Conservation (phyloP, 2,113 vertebrate species). For the Engystomops pustulosus region DNA sequence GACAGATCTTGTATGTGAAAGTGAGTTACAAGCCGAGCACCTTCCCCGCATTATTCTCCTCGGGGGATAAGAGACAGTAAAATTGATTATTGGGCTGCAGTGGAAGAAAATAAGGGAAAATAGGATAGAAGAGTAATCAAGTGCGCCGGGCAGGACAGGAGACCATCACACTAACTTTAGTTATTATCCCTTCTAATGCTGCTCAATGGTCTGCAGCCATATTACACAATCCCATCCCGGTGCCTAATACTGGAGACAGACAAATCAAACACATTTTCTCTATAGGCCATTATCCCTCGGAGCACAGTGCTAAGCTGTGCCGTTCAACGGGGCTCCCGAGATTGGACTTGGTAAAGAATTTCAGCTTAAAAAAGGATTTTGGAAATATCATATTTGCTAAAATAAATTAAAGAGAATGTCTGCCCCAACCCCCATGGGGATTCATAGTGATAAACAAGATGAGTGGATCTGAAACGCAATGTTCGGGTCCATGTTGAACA, state of each 20-base stretch:
- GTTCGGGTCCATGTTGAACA: too few species aligned
- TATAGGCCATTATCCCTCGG: slow-evolving; percentile 40
- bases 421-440: too few species aligned
- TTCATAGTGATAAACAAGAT: too few species aligned
- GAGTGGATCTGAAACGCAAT: too few species aligned
- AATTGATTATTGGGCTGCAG: slow-evolving; percentile 47
- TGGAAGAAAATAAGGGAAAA: slow-evolving; percentile 51
- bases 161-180: slow-evolving; percentile 56
- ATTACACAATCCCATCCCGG: slow-evolving; percentile 47
- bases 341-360: slow-evolving; percentile 10
- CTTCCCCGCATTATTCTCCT: slow-evolving; percentile 30
- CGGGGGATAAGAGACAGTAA: slow-evolving; percentile 23
- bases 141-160: slow-evolving; percentile 45
- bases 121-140: slow-evolving; percentile 55
- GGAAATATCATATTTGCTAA: neutral
- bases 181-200: slow-evolving; percentile 59
- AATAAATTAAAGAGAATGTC: too few species aligned
- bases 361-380: slow-evolving; percentile 24
- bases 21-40: slow-evolving; percentile 10
- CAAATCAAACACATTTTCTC: slow-evolving; percentile 52
- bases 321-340: slow-evolving; percentile 28
- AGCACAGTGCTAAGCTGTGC: slow-evolving; percentile 38
- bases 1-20: neutral
- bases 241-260: slow-evolving; percentile 35
- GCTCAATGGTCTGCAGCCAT: slow-evolving; percentile 52